Conservation (phyloP, 2,888 invertebrate species). For the Cephonodes hylas region DNA sequence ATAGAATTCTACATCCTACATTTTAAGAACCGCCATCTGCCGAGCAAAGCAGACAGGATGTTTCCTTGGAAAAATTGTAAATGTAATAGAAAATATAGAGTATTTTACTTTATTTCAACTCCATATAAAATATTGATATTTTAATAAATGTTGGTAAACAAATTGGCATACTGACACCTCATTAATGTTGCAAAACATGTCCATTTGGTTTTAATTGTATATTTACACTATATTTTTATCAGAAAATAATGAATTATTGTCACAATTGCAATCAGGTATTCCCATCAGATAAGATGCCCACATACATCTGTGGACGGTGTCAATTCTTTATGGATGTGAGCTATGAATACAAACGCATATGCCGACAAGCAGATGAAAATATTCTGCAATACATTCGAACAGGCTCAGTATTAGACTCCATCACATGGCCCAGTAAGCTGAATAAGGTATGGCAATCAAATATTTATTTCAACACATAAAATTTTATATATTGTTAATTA, state of each 20-base stretch:
- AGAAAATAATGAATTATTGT: neutral
- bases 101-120: too few species aligned
- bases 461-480: neutral
- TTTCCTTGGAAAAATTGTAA: neutral
- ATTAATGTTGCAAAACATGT: neutral
- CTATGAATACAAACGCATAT: slow-evolving; percentile 88
- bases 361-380: slow-evolving; percentile 87
- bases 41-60: neutral
- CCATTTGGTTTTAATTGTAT: too few species aligned
- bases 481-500: slow-evolving; percentile 11
- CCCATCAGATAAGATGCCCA: slow-evolving; percentile 87
- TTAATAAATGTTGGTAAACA: too few species aligned
- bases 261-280: slow-evolving; percentile 68
- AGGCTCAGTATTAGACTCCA: slow-evolving; percentile 79
- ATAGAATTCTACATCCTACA: neutral
- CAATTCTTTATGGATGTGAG: slow-evolving; percentile 84
- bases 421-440: slow-evolving; percentile 69
- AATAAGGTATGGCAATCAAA: slow-evolving; percentile 52
- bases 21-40: neutral
- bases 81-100: neutral
- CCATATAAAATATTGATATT: neutral
- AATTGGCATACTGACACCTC: neutral
- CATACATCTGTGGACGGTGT: slow-evolving; percentile 86
- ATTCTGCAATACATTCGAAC: slow-evolving; percentile 85
- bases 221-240: too few species aligned